Evolutionary conservation across 2,113 vertebrate genomes (phyloP).

Genomic region (Tupaia chinensis): DNA sequence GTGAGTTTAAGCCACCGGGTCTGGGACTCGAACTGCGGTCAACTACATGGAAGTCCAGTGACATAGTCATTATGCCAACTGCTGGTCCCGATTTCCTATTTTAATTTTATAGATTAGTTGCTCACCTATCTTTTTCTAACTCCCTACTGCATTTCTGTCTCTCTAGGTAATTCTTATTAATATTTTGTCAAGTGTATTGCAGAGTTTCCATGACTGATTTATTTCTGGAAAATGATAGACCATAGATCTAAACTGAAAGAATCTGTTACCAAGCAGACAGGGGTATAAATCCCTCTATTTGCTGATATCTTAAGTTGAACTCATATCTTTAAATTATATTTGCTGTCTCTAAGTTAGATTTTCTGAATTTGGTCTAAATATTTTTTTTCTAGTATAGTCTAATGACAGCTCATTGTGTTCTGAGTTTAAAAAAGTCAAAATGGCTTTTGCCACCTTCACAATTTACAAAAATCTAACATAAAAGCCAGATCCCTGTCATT

Average conservation of each 20-base stretch:
- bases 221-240: conserved; percentile 28
- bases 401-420: background rate
- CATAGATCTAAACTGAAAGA: background rate
- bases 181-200: background rate
- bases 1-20: too few relatives aligned
- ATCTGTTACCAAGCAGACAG: background rate
- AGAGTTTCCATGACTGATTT: background rate
- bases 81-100: background rate
- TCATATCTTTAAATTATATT: background rate
- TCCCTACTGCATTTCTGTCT: background rate
- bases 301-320: background rate
- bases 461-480: background rate
- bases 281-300: background rate
- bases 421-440: background rate
- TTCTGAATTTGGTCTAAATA: background rate
- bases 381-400: background rate
- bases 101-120: conserved; percentile 29
- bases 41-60: too few relatives aligned
- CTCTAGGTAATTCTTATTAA: background rate
- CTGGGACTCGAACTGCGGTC: too few relatives aligned
- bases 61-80: too few relatives aligned
- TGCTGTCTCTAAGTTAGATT: background rate
- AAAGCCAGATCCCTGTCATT: background rate
- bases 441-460: background rate
- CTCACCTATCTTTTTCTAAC: background rate